Evolutionary conservation across 1,140 invertebrate species (phyloP), one percentile per base, ranked within the genome.

Genomic region (Aethina tumida): DNA sequence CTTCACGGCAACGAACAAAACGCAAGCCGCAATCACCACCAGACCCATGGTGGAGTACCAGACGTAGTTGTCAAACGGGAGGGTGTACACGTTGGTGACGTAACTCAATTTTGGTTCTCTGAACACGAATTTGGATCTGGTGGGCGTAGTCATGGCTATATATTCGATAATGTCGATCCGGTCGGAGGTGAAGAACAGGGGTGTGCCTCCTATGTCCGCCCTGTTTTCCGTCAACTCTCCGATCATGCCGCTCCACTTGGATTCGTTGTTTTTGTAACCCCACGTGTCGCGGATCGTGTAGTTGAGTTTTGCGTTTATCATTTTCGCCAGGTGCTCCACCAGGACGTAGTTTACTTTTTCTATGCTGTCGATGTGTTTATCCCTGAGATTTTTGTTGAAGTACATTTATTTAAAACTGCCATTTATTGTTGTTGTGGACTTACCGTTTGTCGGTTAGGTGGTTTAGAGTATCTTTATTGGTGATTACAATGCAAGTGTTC

Each of bases 101-200:
- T 71, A 77, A 0, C 75, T 78, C n/a, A 80, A 51, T 45, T 78
- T 73, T 4, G 77, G 76, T 55, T 73, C 68, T 18, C 71, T 66
- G 48, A 80, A 79, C 8, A 80, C 66, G 53, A 79, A 79, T 41
- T 69, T 69, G 0, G 71, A 71, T 21, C 71, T 46, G 0, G 73
- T 76, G 3, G 68, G 67, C 5, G 74, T 71, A 12, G 74, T 69
- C 47, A 75, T 68, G 3, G 72, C 64, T 16, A 79, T 65, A 46
- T 76, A 79, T 44, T 77, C 68, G 1, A 79, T 65, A 4, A 73
- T 53, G 0, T 66, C 62, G 17, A 76, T 53, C 2, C 77, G 63
- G 46, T 77, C 69, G n/a, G 54, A 43, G 0, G 69, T 68, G 9
- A 79, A 54, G 49, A 78, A 79, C 50, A 74, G 66, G 1, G 69